Conservation (phyloP, 64 coral and sea anemone genomes). For the Montipora efflorescens region DNA sequence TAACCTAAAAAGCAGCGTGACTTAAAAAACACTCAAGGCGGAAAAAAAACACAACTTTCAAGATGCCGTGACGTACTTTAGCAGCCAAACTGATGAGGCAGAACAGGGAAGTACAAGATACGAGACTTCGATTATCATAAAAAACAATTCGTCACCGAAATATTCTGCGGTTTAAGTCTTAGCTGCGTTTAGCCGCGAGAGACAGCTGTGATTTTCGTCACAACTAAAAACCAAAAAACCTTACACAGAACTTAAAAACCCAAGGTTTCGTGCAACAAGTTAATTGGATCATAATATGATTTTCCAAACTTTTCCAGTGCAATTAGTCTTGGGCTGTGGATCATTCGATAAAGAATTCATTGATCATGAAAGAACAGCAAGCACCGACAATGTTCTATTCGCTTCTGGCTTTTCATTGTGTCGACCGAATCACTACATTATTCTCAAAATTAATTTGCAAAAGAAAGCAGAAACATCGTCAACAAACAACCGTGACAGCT, state of each 20-base stretch:
- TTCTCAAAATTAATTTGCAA: constrained; percentile 48
- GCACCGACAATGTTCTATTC: too few species aligned
- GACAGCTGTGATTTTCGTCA: neutral
- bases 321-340: too few species aligned
- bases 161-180: neutral
- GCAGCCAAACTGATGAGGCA: neutral
- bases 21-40: neutral
- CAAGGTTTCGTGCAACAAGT: neutral
- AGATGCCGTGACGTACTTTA: neutral
- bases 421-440: neutral
- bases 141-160: neutral
- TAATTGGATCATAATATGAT: neutral
- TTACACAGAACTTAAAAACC: too few species aligned
- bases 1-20: neutral
- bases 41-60: neutral
- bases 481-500: neutral
- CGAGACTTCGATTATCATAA: neutral
- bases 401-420: neutral
- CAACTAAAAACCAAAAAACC: too few species aligned
- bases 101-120: neutral
- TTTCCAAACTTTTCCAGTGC: too few species aligned
- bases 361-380: too few species aligned
- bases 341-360: too few species aligned
- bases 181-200: too few species aligned
- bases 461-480: constrained; percentile 9